Conservation (phyloP, 92 coral and sea anemone species). For the Epizoanthus illoricatus region DNA sequence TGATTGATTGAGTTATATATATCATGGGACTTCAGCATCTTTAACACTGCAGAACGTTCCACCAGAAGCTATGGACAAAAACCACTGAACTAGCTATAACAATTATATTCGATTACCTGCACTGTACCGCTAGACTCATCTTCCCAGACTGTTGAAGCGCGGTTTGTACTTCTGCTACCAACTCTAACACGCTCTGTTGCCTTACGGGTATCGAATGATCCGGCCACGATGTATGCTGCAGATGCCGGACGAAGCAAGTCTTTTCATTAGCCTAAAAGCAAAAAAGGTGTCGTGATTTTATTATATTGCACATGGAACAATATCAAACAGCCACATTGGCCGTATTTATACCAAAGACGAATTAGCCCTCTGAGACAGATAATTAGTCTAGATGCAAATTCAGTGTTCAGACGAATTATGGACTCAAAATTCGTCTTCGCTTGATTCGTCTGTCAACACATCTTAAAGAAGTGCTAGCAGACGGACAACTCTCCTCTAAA, state of each 20-base stretch:
- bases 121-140: slow-evolving; percentile 60
- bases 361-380: too few relatives aligned
- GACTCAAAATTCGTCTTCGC: too few relatives aligned
- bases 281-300: neutral
- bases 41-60: too few relatives aligned
- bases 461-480: too few relatives aligned
- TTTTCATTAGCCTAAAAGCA: neutral
- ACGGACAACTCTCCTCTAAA: too few relatives aligned
- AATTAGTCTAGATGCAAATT: too few relatives aligned
- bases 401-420: too few relatives aligned
- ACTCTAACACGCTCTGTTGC: neutral
- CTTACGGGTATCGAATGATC: slow-evolving; percentile 17
- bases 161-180: slow-evolving; percentile 40
- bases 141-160: slow-evolving; percentile 49
- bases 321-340: too few relatives aligned
- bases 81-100: neutral
- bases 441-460: too few relatives aligned
- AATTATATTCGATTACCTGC: slow-evolving; percentile 51
- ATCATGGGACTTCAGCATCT: too few relatives aligned
- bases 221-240: slow-evolving; percentile 30
- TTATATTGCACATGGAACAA: neutral
- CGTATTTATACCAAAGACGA: neutral
- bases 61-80: too few relatives aligned
- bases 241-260: slow-evolving; percentile 11
- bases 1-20: too few relatives aligned